Evolutionary conservation across 1,140 invertebrate genomes (phyloP).

Genomic region (Acyrthosiphon pisum): DNA sequence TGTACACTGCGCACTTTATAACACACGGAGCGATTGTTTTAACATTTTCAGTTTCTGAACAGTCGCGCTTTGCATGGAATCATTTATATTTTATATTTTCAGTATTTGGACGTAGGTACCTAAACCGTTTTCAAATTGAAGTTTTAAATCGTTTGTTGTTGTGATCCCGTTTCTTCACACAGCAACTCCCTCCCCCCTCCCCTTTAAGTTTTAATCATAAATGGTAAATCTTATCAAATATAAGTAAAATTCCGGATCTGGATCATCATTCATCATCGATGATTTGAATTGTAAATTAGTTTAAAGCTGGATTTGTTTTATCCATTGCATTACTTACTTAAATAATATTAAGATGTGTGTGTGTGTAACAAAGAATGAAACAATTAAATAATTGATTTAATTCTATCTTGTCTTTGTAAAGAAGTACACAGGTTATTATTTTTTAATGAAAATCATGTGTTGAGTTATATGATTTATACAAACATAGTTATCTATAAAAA

Average conservation of each 20-base stretch:
- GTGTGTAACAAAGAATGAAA: background rate
- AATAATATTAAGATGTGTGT: background rate
- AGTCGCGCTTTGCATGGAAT: background rate
- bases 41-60: background rate
- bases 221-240: background rate
- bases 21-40: background rate
- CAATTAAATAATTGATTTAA: background rate
- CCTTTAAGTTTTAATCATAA: background rate
- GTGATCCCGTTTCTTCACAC: background rate
- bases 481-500: too few relatives aligned
- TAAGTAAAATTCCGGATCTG: background rate
- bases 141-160: background rate
- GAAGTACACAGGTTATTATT: background rate
- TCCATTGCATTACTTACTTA: background rate
- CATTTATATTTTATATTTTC: background rate
- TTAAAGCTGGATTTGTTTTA: background rate
- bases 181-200: too few relatives aligned
- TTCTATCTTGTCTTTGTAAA: background rate
- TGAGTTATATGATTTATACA: too few relatives aligned
- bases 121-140: background rate
- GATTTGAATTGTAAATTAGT: background rate
- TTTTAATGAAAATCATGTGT: background rate
- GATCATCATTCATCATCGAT: background rate
- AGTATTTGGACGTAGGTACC: background rate
- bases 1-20: background rate